Evolutionary conservation across 2,113 vertebrate species (phyloP), one percentile per base, ranked within the genome.

Genomic region (Meriones unguiculatus): DNA sequence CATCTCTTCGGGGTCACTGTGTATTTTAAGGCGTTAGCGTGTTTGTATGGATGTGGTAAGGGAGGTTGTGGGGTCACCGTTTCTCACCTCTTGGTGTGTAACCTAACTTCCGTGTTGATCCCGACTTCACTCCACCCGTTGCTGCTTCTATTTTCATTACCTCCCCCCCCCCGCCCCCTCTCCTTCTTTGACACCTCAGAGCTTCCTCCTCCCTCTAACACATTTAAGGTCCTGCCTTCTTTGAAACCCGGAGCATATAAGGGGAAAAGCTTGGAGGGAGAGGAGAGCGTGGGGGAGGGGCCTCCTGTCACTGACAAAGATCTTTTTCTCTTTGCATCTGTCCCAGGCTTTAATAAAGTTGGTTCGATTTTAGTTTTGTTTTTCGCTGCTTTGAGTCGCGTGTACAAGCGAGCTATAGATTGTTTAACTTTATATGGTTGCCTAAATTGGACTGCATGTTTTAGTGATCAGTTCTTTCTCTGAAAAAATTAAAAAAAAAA

Each of bases 261-360:
- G 87, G 57, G 89, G n/a, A 73, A 93, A 54, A 30, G 57, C n/a
- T 18, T 20, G 50, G 59, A n/a, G 87, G 75, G 69, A 41, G 69
- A 82, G 89, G 75, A 62, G 30, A 38, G 30, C 6, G 59, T 41
- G 76, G 90, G 62, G 89, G 91, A 89, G 90, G 94, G 77, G 73
- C 18, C 52, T 73, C 52, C 69, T 62, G 85, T 81, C 87, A 4
- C 57, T 84, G 86, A 92, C 86, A 62, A 97, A 88, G 91, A 59
- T 93, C 76, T 84, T 91, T 89, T 87, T 20, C 91, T 84, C 91
- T 91, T 78, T 91, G 97, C 87, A 46, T 97, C 93, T 96, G 95
- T 96, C 91, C 87, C 93, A 90, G 94, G 82, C 72, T 0, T 87
- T 89, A 98, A 97, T 96, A 97, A 98, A 98, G 87, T 93, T 96